Base-by-base conservation (phyloP, 2,113 vertebrate genomes). In the Anser brachyrhynchus region DNA sequence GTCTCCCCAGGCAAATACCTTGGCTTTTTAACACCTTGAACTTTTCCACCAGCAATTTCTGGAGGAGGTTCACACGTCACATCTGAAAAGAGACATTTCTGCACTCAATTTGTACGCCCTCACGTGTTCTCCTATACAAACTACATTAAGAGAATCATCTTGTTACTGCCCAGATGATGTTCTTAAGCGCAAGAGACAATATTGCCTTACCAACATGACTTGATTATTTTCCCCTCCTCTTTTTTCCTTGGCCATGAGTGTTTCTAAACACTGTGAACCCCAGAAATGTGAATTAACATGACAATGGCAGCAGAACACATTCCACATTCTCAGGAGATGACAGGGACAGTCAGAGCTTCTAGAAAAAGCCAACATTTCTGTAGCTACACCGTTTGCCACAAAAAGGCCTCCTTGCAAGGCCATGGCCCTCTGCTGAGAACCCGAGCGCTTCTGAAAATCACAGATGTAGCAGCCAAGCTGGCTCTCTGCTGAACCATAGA, bases 21-120 rank as follows among this genome's bases (percentile, higher is more conserved):
- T 20, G 92, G 26, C 85, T 90, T 96, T 49, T 69, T 96, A 35
- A 52, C 1, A 49, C 85, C 85, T 19, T 81, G 44, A 64, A 96
- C 54, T 15, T 39, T 57, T 35, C 95, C 93, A 65, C 92, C 95
- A 66, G 35, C 20, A 21, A 96, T 96, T 85, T 96, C 93, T 85
- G 58, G 85, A 85, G 96, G 95, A 72, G 96, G 93, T 9, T 13
- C 44, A 62, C 96, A 96, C 0, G 4, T 93, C 66, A 39, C 23
- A 49, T 95, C 95, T 96, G 95, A 90, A 93, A 95, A 76, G 71
- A 96, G 54, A 82, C 43, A 82, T 0, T 0, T 64, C 43, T 84
- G 20, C 17, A 26, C 28, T 81, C 19, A 91, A 1, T 43, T 70
- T 67, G 73, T 35, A 59, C 43, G 29, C 35, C 2, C 55, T 23